Base-by-base conservation (phyloP, 2,888 invertebrate species). In the Heliconius erato region DNA sequence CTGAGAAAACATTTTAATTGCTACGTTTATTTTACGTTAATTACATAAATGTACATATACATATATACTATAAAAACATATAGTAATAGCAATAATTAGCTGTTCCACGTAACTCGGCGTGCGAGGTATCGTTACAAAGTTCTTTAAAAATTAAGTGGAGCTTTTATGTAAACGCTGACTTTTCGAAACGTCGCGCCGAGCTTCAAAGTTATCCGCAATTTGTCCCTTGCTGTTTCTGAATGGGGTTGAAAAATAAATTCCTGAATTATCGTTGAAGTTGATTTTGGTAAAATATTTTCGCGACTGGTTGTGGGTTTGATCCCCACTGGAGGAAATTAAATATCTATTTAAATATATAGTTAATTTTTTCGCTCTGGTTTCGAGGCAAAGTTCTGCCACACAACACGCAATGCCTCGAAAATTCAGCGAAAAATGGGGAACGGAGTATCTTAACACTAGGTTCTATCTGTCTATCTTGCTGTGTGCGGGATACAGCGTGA, bases 71-170 rank as follows among this genome's bases (percentile, higher is more conserved):
- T 76, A 59, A 14, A 67, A 28, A 14, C 23, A 54, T 28, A 35
- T 63, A 76, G 76, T 63, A 76, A 74, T 76, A 40, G 14, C 35
- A 35, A 76, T 76, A 63, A 35, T 63, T 63, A 76, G 76, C 63
- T 76, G 63, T 35, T 63, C 35, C 35, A 76, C 63, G 35, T 40
- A 32, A n/a, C 63, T 35, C 76, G 9, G 35, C 40, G 76, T 76
- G 63, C 63, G 76, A 76, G 76, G 76, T 40, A 76, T 76, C 76
- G 76, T 76, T 63, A 76, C 76, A 63, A 76, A 76, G 76, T 76
- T 76, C 35, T 76, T 76, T 76, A 76, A 63, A 74, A 76, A 63
- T 63, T 63, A 76, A 76, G 76, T 63, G 40, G 76, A 26, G 76
- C 76, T 76, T 76, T 63, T 40, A 76, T 76, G 40, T 63, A 35